Evolutionary conservation across 2,888 invertebrate species (phyloP).

Genomic region (Ceraclea dissimilis): DNA sequence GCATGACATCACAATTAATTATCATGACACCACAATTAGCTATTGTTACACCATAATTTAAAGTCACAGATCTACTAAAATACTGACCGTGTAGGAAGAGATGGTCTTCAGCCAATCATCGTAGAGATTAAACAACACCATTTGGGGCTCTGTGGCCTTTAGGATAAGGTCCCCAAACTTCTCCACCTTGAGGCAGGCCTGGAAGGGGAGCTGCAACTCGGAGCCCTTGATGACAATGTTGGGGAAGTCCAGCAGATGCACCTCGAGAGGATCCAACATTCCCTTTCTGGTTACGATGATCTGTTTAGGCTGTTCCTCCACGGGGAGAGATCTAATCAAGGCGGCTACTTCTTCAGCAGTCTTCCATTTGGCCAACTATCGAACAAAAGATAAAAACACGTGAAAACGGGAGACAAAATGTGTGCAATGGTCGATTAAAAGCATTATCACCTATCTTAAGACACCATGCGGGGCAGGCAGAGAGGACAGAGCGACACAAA

Average conservation of each 20-base stretch:
- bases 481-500: no score
- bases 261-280: constrained; percentile 99
- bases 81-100: constrained; percentile 86
- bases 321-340: constrained; percentile 94
- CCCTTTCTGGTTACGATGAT: constrained; percentile 99
- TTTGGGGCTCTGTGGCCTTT: constrained; percentile 99
- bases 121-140: constrained; percentile 98
- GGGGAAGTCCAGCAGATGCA: constrained; percentile 98
- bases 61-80: no score
- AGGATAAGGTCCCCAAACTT: constrained; percentile 98
- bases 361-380: constrained; percentile 96
- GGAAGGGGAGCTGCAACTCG: constrained; percentile 96
- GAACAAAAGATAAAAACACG: constrained; percentile 1
- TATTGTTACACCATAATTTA: no score
- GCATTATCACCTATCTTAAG: no score
- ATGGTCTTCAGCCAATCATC: constrained; percentile 99
- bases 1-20: no score
- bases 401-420: no score
- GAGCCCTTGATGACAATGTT: constrained; percentile 99
- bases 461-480: no score
- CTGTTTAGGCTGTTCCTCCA: constrained; percentile 99
- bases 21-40: no score
- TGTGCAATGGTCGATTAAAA: no score
- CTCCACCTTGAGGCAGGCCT: constrained; percentile 97
- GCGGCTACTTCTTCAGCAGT: constrained; percentile 99